phyloP scores from a whole-genome alignment of 2,113 vertebrate genomes.

The Pedionomus torquatus region DNA sequence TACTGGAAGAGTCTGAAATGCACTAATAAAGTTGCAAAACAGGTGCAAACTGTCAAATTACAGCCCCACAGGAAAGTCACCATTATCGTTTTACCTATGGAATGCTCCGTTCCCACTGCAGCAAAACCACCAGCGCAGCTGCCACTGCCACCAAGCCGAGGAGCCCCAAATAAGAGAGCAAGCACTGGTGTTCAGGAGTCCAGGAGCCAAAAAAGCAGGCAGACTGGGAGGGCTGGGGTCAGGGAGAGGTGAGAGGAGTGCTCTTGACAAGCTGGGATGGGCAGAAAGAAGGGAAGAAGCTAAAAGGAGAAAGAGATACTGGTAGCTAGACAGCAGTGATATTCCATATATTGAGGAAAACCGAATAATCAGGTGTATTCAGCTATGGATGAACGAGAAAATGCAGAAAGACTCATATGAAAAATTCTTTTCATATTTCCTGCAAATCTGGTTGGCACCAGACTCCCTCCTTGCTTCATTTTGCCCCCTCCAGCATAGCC shows the following conservation, averaged over 20 bases:
- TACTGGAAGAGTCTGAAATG: slow-evolving; percentile 17
- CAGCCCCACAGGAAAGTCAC: slow-evolving; percentile 48
- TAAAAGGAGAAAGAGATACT: neutral
- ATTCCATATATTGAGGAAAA: neutral
- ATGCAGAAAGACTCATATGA: neutral
- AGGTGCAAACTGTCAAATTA: slow-evolving; percentile 71
- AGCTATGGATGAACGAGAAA: neutral
- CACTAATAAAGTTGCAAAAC: slow-evolving; percentile 36
- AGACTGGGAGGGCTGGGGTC: neutral
- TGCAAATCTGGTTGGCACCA: neutral
- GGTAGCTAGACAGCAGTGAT: neutral
- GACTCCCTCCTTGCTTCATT: neutral
- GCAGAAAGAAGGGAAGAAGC: neutral
- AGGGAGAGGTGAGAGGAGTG: neutral
- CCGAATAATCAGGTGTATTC: neutral
- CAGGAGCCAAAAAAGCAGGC: slow-evolving; percentile 18
- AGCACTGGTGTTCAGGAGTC: neutral
- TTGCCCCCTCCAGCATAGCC: neutral
- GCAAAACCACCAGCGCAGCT: slow-evolving; percentile 52
- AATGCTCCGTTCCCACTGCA: slow-evolving; percentile 50
- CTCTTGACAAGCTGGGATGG: neutral
- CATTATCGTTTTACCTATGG: slow-evolving; percentile 64
- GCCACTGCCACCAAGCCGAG: slow-evolving; percentile 16
- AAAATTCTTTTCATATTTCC: neutral
- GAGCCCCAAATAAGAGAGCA: slow-evolving; percentile 17